These are phyloP conservation scores for Calameuta filiformis DNA, from an alignment of 2,888 invertebrate genomes.

Conservation along the genomic window DNA sequence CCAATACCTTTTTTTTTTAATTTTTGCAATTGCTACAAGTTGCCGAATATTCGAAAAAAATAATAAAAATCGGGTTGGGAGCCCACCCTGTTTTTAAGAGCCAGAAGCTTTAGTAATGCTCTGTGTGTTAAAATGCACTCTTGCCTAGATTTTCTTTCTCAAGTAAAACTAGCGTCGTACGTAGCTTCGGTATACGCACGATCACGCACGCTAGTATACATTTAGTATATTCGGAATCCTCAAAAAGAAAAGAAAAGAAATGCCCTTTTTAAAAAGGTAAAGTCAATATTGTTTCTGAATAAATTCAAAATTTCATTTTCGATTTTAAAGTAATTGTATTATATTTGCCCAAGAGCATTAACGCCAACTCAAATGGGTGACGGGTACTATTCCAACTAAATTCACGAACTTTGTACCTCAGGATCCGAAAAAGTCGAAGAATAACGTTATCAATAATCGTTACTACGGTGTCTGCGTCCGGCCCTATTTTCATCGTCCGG, in stretches of 20 bases:
- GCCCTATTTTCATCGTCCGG: not conserved
- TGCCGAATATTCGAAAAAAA: not conserved
- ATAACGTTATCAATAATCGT: not conserved
- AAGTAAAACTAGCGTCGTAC: slow-evolving; percentile 31
- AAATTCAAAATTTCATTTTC: not conserved
- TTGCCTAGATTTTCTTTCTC: slow-evolving; percentile 34
- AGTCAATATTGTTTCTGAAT: not conserved
- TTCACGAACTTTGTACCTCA: slow-evolving; percentile 4
- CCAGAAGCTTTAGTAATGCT: slow-evolving; percentile 45
- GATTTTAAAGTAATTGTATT: not conserved
- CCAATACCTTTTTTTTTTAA: not conserved
- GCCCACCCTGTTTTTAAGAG: slow-evolving; percentile 8
- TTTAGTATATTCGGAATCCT: not conserved
- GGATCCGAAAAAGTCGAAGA: not conserved
- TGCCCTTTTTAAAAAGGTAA: not conserved
- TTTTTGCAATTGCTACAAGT: not conserved
- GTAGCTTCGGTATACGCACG: slow-evolving; percentile 19
- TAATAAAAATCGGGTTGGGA: not conserved
- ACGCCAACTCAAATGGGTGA: not conserved
- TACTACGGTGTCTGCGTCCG: not conserved
- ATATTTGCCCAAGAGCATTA: not conserved
- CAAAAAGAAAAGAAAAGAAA: not conserved
- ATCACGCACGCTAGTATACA: slow-evolving; percentile 6
- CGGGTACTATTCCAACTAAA: not conserved
- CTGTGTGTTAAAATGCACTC: slow-evolving; percentile 48